Percentiles rank a stretch among this genome's conserved stretches.
Evolutionary conservation across 2,113 vertebrate genomes (phyloP).

Genomic region (Hypanus sabinus): DNA sequence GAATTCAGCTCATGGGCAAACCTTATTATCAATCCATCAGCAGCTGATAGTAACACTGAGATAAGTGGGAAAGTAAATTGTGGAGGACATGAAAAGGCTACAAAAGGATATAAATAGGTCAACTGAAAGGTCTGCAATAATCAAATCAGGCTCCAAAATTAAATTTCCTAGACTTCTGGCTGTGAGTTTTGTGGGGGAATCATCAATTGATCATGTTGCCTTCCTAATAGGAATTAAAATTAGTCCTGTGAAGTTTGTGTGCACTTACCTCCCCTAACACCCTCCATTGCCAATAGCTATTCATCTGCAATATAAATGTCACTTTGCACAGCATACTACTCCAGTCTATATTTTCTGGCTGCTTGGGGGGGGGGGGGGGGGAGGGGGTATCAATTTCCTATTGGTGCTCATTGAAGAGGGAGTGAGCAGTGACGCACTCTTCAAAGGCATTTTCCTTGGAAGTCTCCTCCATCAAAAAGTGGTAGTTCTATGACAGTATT

Average conservation of each 20-base stretch:
- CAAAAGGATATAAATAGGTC: too few relatives aligned
- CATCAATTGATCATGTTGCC: too few relatives aligned
- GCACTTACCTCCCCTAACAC: background rate
- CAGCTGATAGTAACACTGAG: background rate
- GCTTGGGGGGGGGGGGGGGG: background rate
- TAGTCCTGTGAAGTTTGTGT: background rate
- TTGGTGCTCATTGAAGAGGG: background rate
- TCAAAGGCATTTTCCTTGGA: background rate
- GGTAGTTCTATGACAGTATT: background rate
- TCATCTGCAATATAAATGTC: background rate
- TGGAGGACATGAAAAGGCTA: too few relatives aligned
- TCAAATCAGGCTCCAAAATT: too few relatives aligned
- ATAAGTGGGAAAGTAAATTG: too few relatives aligned
- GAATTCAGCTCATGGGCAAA: background rate
- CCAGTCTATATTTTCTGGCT: background rate
- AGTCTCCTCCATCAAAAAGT: background rate
- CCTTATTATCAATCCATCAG: background rate
- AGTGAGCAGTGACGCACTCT: background rate
- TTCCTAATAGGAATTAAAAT: too few relatives aligned
- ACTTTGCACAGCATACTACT: background rate
- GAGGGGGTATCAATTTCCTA: background rate
- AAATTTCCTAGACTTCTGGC: too few relatives aligned
- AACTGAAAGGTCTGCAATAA: too few relatives aligned
- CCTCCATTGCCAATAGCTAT: background rate
- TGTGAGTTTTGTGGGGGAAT: too few relatives aligned